Conservation (phyloP, 2,797 vertebrate species). For the Mastacembelus armatus region DNA sequence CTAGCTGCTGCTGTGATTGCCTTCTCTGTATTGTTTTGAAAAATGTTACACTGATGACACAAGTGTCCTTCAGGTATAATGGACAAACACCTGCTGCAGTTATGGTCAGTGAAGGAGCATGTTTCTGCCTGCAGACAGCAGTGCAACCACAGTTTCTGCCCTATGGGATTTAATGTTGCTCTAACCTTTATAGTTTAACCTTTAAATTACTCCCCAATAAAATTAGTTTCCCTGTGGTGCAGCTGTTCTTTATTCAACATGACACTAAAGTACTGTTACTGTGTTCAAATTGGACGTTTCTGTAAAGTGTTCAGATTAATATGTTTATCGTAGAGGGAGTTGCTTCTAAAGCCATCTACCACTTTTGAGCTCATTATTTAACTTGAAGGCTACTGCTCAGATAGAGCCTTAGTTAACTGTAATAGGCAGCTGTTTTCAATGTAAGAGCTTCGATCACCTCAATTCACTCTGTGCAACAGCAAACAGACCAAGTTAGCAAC, state of each 20-base stretch:
- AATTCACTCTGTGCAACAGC: neutral
- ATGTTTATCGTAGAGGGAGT: too few relatives aligned
- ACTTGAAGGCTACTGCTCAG: too few relatives aligned
- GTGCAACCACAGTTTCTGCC: neutral
- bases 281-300: neutral
- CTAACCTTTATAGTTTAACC: conserved; percentile 40
- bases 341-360: neutral
- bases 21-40: neutral
- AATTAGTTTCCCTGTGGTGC: neutral
- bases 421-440: neutral
- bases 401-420: neutral
- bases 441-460: neutral
- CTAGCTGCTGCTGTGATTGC: too few relatives aligned
- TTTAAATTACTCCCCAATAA: conserved; percentile 24
- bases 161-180: conserved; percentile 1
- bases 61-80: conserved; percentile 11
- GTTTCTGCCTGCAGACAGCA: conserved; percentile 1
- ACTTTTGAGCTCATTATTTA: neutral
- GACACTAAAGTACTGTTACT: neutral
- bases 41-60: neutral
- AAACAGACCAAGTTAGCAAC: too few relatives aligned
- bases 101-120: neutral
- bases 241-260: neutral
- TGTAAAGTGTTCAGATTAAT: conserved; percentile 1
- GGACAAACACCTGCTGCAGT: conserved; percentile 19